A percentile compares a stretch with the other conserved stretches of the same genome.
Conservation (phyloP, 2,888 invertebrate species). For the Opisthograptis luteolata region DNA sequence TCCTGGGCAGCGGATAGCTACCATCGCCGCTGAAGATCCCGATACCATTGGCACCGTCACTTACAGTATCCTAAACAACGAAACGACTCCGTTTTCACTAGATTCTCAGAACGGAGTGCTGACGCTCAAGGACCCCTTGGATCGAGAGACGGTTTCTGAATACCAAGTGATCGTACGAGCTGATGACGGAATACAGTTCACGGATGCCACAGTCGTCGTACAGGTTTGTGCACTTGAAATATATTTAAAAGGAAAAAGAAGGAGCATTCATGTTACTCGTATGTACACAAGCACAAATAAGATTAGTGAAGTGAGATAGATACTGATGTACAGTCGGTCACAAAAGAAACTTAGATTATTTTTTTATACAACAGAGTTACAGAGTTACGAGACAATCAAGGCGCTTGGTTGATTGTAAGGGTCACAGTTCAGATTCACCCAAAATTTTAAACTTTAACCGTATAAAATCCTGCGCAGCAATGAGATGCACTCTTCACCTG, state of each 20-base stretch:
- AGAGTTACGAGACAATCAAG: no score
- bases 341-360: conserved; percentile 3
- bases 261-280: conserved; percentile 25
- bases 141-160: conserved; percentile 91
- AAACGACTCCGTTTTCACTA: conserved; percentile 88
- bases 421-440: no score
- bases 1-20: conserved; percentile 91
- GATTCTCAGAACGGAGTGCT: conserved; percentile 89
- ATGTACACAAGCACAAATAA: conserved; percentile 26
- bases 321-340: conserved; percentile 25
- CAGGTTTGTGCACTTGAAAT: conserved; percentile 84
- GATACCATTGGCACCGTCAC: conserved; percentile 92
- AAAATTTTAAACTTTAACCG: no score
- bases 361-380: no score
- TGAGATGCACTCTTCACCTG: no score
- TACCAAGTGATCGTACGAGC: conserved; percentile 93
- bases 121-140: conserved; percentile 90
- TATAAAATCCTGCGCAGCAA: no score
- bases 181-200: conserved; percentile 94
- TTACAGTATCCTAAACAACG: conserved; percentile 88
- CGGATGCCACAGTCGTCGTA: conserved; percentile 90
- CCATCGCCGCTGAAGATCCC: conserved; percentile 92
- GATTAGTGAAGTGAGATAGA: conserved; percentile 31
- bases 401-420: no score
- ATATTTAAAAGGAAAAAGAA: conserved; percentile 23